Conservation (phyloP, 2,797 vertebrate species). For the Percopsis omiscomaycus region DNA sequence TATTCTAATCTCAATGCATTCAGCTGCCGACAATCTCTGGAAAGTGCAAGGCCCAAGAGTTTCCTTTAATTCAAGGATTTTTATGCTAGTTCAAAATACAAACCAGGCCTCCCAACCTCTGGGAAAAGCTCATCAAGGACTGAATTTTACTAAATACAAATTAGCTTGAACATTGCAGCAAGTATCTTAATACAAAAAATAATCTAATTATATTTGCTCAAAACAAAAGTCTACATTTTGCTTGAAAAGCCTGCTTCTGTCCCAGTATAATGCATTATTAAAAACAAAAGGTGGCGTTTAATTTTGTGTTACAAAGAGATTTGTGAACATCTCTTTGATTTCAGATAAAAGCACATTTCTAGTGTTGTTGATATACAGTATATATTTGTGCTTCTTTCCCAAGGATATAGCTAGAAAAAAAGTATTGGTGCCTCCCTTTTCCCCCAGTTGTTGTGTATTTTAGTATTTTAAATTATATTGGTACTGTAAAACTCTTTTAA, state of each 20-base stretch:
- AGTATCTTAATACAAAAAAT: conserved; percentile 67
- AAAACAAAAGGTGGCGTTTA: conserved; percentile 75
- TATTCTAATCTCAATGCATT: conserved; percentile 66
- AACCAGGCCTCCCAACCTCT: conserved; percentile 70
- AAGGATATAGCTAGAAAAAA: conserved; percentile 58
- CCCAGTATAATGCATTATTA: conserved; percentile 73
- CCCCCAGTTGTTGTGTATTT: conserved; percentile 25
- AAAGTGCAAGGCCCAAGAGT: conserved; percentile 78
- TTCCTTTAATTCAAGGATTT: conserved; percentile 81
- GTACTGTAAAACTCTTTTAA: conserved; percentile 15
- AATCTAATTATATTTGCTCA: conserved; percentile 81
- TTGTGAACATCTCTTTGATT: conserved; percentile 74
- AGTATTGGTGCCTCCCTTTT: conserved; percentile 24
- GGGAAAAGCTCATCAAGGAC: conserved; percentile 82
- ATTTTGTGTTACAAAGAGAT: conserved; percentile 35
- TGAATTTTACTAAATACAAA: conserved; percentile 81
- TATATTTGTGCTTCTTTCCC: conserved; percentile 58
- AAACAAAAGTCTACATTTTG: conserved; percentile 79
- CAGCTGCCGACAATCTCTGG: conserved; percentile 72
- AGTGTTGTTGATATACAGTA: conserved; percentile 57
- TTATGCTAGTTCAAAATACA: conserved; percentile 78
- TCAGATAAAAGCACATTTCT: conserved; percentile 74
- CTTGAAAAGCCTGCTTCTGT: conserved; percentile 68
- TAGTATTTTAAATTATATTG: conserved; percentile 42
- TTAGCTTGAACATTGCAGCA: conserved; percentile 73